A percentile compares a stretch with the other conserved stretches of the same genome.
phyloP scores from a whole-genome alignment of 2,888 invertebrate genomes.

The Pachycephus smyrnensis region DNA sequence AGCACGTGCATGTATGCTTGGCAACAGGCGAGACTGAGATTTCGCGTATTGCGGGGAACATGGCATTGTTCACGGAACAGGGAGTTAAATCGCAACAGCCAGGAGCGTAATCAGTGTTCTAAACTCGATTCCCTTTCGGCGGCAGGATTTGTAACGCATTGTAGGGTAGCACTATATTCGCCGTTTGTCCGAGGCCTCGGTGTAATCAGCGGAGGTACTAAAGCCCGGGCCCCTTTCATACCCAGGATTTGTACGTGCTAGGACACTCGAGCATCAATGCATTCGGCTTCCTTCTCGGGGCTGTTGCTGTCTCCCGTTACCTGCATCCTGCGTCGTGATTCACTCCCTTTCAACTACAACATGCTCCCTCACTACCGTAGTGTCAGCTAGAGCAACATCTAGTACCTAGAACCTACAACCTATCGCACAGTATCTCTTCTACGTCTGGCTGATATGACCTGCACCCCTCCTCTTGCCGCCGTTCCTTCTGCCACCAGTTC shows the following conservation, averaged over 20 bases:
- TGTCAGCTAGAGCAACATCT: not conserved
- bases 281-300: not conserved
- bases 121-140: conserved; percentile 20
- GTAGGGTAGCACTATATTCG: not conserved
- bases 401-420: not conserved
- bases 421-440: not conserved
- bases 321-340: not conserved
- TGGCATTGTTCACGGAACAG: conserved; percentile 3
- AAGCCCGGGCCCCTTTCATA: conserved; percentile 6
- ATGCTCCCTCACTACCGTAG: too few species aligned
- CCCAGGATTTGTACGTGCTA: not conserved
- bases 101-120: conserved; percentile 15
- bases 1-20: not conserved
- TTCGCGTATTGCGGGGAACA: not conserved
- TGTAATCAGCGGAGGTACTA: conserved; percentile 7
- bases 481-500: not conserved
- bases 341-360: not conserved
- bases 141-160: conserved; percentile 8
- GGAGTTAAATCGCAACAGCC: conserved; percentile 17
- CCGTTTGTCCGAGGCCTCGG: conserved; percentile 4
- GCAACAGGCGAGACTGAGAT: not conserved
- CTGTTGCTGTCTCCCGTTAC: not conserved
- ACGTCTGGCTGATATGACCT: not conserved
- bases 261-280: not conserved
- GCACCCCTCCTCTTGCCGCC: not conserved